Percentiles rank a stretch among this genome's conserved stretches.
Evolutionary conservation across 2,113 vertebrate genomes (phyloP).

Genomic region (Myrmophylax atrothorax): DNA sequence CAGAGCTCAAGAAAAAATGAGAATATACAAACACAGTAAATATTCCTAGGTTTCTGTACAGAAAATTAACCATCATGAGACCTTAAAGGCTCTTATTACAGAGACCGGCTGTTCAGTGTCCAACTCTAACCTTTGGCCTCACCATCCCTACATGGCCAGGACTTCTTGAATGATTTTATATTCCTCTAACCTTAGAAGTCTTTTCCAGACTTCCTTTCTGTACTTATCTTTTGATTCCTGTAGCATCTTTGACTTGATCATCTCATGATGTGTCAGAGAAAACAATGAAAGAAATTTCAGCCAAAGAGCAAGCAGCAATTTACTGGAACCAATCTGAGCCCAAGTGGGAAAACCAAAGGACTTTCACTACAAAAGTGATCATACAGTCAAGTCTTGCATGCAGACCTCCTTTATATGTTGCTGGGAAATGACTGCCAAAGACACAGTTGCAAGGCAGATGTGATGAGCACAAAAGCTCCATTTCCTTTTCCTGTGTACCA

Average conservation of each 20-base stretch:
- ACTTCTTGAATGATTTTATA: background rate
- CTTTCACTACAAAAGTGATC: background rate
- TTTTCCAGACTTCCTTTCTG: background rate
- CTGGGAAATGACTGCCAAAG: background rate
- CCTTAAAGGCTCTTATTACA: background rate
- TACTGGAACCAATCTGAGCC: background rate
- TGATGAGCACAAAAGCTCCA: background rate
- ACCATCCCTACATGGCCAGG: background rate
- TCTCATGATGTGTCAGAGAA: background rate
- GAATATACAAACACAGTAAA: background rate
- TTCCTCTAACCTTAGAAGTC: background rate
- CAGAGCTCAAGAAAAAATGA: background rate
- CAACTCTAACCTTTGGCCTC: background rate
- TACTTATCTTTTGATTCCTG: background rate
- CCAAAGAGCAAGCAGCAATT: background rate
- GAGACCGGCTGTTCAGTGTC: background rate
- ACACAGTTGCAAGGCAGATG: background rate
- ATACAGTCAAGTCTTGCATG: background rate
- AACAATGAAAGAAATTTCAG: background rate
- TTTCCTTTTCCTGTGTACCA: background rate
- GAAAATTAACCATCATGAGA: background rate
- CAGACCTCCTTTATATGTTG: background rate
- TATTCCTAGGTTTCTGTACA: background rate
- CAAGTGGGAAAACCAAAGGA: background rate
- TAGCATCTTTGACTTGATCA: background rate